Evolutionary conservation across 2,113 vertebrate genomes (phyloP).

Genomic region (Nothocercus nigrocapillus): DNA sequence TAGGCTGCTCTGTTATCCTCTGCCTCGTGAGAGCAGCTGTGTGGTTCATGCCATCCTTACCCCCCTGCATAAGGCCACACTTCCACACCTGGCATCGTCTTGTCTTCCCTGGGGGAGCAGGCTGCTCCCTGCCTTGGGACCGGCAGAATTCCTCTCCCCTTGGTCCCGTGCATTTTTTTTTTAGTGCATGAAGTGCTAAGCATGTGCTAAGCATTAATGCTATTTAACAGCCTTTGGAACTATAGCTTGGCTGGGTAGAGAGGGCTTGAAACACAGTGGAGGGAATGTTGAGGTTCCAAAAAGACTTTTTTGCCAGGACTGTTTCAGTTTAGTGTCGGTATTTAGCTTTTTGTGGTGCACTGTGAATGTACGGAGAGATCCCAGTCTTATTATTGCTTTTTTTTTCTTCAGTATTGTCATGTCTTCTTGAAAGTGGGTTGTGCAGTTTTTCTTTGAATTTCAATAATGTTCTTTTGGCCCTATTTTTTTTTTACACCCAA

Average conservation of each 20-base stretch:
- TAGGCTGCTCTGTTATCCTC: neutral
- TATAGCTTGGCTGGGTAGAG: neutral
- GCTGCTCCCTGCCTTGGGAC: rapidly evolving
- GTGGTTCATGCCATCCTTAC: rapidly evolving
- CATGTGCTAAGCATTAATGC: neutral
- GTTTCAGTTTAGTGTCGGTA: neutral
- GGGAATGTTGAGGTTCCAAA: neutral
- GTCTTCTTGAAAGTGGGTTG: neutral
- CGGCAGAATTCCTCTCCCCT: neutral
- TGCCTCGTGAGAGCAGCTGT: rapidly evolving
- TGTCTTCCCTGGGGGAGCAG: neutral
- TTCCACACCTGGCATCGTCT: neutral
- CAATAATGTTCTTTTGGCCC: neutral
- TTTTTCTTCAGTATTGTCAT: neutral
- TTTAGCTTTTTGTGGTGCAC: neutral
- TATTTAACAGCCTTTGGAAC: neutral
- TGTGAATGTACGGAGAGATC: neutral
- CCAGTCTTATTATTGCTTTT: neutral
- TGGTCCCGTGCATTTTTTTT: neutral
- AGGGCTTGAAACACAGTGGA: neutral
- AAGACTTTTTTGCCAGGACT: neutral
- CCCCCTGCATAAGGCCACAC: rapidly evolving
- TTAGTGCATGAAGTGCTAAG: neutral
- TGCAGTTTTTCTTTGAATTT: neutral
- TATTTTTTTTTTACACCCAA: neutral